Percentiles rank a stretch among this genome's conserved stretches.
Evolutionary conservation across 2,888 invertebrate species (phyloP).

Genomic region (Esperia sulphurella): DNA sequence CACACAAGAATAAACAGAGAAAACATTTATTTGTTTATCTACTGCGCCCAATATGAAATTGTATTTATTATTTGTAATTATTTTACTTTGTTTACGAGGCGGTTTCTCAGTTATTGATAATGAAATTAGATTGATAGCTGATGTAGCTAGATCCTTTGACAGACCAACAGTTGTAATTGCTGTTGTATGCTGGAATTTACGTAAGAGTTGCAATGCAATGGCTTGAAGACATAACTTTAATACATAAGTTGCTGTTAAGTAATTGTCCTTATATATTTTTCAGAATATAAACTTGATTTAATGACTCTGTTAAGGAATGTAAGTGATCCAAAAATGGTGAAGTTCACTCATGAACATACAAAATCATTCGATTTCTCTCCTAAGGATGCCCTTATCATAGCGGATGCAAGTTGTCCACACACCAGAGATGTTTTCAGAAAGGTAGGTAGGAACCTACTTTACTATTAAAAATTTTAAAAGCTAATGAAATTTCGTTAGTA

Average conservation of each 20-base stretch:
- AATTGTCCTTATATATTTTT: conserved; percentile 8
- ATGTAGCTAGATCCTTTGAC: conserved; percentile 37
- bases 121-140: conserved; percentile 34
- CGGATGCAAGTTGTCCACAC: conserved; percentile 30
- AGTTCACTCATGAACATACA: conserved; percentile 21
- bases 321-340: conserved; percentile 22
- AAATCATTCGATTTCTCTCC: conserved; percentile 13
- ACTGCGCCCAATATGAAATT: not conserved
- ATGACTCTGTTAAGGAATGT: conserved; percentile 19
- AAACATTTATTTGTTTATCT: no score
- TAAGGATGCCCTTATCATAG: conserved; percentile 22
- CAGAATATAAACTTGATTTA: conserved; percentile 27
- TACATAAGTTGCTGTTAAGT: conserved; percentile 16
- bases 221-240: not conserved
- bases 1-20: no score
- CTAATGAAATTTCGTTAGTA: no score
- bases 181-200: conserved; percentile 38
- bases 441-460: conserved; percentile 28
- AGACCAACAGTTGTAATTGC: conserved; percentile 40
- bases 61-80: not conserved
- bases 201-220: conserved; percentile 24
- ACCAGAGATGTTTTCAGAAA: conserved; percentile 22
- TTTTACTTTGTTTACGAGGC: not conserved
- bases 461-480: no score
- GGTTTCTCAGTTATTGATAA: not conserved